phyloP scores from a whole-genome alignment of 2,888 invertebrate species.

The Caenorhabditis sp. region DNA sequence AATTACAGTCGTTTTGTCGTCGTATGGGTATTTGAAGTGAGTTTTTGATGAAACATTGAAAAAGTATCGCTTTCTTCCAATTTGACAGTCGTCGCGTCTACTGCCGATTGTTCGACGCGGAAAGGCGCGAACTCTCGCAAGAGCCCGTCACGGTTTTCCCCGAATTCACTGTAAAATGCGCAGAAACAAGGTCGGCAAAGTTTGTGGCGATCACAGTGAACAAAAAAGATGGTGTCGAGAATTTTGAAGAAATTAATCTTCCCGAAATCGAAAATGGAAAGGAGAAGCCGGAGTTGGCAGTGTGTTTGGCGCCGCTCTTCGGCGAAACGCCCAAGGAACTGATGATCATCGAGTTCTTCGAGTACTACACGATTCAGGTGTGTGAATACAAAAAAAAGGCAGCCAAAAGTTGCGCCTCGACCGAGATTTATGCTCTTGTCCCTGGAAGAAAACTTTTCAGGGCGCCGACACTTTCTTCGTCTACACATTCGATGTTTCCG shows the following conservation, averaged over 20 bases:
- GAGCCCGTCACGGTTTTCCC: slow-evolving; percentile 54
- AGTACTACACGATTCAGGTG: slow-evolving; percentile 62
- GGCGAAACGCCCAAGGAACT: slow-evolving; percentile 58
- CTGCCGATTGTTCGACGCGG: slow-evolving; percentile 56
- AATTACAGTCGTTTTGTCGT: slow-evolving; percentile 53
- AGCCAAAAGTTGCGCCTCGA: neutral
- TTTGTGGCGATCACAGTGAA: slow-evolving; percentile 46
- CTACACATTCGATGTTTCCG: slow-evolving; percentile 29
- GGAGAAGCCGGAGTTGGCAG: slow-evolving; percentile 24
- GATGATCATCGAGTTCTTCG: slow-evolving; percentile 59
- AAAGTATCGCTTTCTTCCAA: neutral
- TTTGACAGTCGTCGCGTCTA: slow-evolving; percentile 59
- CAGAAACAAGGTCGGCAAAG: slow-evolving; percentile 8
- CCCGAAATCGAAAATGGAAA: neutral
- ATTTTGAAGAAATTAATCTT: slow-evolving; percentile 16
- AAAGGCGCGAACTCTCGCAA: slow-evolving; percentile 27
- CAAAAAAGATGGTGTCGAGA: slow-evolving; percentile 34
- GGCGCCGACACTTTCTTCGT: slow-evolving; percentile 57
- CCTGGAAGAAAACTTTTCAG: slow-evolving; percentile 22
- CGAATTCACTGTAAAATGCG: slow-evolving; percentile 56
- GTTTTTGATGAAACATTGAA: neutral
- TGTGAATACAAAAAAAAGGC: neutral
- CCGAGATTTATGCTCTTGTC: neutral
- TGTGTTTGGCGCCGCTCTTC: slow-evolving; percentile 63
- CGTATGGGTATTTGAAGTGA: slow-evolving; percentile 62